Base-by-base conservation (phyloP, 2,113 vertebrate genomes). In the Centropus unirufus region DNA sequence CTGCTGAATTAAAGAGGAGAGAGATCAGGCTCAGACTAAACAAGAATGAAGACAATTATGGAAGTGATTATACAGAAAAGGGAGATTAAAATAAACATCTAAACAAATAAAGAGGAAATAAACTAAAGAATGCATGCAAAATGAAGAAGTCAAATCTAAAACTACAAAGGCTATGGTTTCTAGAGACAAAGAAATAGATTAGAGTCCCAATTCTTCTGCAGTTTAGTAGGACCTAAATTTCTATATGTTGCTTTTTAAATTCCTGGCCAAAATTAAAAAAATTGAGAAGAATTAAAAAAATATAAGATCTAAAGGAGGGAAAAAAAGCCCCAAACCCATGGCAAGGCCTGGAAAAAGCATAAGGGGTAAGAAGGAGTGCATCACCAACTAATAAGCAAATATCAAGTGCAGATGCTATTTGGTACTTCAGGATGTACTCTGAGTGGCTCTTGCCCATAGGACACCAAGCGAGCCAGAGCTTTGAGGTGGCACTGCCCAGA, bases 21-120 rank as follows among this genome's bases (percentile, higher is more conserved):
- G 67, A 95, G 59, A 91, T 80, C 75, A 93, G 63, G 63, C 79
- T 87, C 68, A 80, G 85, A 74, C 63, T 59, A 67, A 92, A 85
- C 0, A 3, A 80, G 82, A 91, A 82, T 2, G 44, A 91, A 61
- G 75, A 94, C 79, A 92, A 94, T 83, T 86, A 81, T 74, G 47
- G 57, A 93, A 95, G 17, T 27, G 78, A 95, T 95, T 95, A 88
- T 63, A 92, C 59, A 86, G 78, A 94, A 89, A 93, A 91, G n/a
- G 29, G 42, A 95, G 83, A 95, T 91, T 90, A 90, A 95, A 96
- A 94, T 95, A 92, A 93, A 95, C 87, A 93, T 70, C 52, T 76
- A 92, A 90, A 95, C 58, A 96, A 94, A 91, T 77, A 92, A 83
- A 39, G 74, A 91, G 92, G 82, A 95, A 97, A 94, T 79, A 96